phyloP scores from a whole-genome alignment of 1,140 invertebrate species.

The Melipona quadrifasciata region DNA sequence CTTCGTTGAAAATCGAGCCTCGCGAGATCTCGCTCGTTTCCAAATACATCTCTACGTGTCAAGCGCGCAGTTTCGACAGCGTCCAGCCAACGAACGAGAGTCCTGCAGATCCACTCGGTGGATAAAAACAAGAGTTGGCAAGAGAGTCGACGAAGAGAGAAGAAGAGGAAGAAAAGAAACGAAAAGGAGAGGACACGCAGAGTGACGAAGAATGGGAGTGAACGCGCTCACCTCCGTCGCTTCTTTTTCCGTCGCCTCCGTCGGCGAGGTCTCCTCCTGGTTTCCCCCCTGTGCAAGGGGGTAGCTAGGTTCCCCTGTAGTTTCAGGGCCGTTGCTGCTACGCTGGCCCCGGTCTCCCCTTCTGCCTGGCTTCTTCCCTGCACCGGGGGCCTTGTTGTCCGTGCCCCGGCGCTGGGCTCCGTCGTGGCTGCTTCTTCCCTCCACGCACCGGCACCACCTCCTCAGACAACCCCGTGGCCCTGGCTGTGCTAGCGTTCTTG shows the following conservation, averaged over 20 bases:
- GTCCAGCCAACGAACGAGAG: not conserved
- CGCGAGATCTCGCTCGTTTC: not conserved
- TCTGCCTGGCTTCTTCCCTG: slow-evolving; percentile 76
- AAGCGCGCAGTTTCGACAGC: not conserved
- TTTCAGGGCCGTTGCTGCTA: slow-evolving; percentile 81
- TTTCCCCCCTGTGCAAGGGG: slow-evolving; percentile 78
- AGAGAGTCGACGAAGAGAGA: no score
- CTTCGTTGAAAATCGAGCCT: no score
- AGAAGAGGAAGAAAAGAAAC: accelerated
- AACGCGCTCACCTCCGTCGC: slow-evolving; percentile 77
- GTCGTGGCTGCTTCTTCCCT: slow-evolving; percentile 74
- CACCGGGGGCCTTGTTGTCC: slow-evolving; percentile 79
- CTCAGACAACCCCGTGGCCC: slow-evolving; percentile 47
- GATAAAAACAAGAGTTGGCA: not conserved
- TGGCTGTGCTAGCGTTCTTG: not conserved
- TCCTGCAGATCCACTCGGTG: no score
- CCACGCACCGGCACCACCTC: slow-evolving; percentile 57
- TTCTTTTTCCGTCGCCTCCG: slow-evolving; percentile 81
- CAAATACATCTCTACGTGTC: not conserved
- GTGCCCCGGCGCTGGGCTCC: slow-evolving; percentile 79
- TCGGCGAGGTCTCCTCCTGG: slow-evolving; percentile 75
- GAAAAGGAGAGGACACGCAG: no score
- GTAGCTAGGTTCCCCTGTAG: slow-evolving; percentile 69
- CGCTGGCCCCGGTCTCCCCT: slow-evolving; percentile 66
- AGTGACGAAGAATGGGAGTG: not conserved